Percentiles rank a stretch among this genome's conserved stretches.
Evolutionary conservation across 2,888 invertebrate genomes (phyloP).

Genomic region (Eurois occulta): DNA sequence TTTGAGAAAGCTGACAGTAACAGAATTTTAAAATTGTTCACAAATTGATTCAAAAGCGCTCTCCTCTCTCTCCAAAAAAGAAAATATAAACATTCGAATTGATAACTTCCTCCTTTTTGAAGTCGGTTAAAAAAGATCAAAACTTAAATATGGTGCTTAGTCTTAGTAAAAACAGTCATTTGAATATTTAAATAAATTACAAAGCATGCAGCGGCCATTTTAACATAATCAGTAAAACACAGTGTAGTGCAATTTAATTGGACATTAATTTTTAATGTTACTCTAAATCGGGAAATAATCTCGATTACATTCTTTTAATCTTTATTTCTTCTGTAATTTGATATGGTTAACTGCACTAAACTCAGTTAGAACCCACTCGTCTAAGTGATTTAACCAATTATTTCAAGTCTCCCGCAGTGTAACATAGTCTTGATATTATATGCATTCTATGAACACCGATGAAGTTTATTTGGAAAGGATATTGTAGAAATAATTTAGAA

Average conservation of each 20-base stretch:
- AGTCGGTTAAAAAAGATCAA: no score
- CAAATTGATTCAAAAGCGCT: not conserved
- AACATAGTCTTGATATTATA: constrained; percentile 66
- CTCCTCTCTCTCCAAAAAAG: not conserved
- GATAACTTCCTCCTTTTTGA: no score
- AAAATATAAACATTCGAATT: no score
- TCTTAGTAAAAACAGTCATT: not conserved
- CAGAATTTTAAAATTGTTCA: not conserved
- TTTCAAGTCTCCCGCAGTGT: constrained; percentile 78
- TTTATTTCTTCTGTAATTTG: constrained; percentile 46
- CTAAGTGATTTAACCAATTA: constrained; percentile 78
- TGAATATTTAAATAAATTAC: not conserved
- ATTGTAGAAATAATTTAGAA: not conserved
- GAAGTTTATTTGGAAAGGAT: constrained; percentile 22
- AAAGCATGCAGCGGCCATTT: not conserved
- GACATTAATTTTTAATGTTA: constrained; percentile 32
- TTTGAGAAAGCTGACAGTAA: not conserved
- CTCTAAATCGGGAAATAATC: constrained; percentile 38
- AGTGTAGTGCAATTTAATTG: constrained; percentile 44
- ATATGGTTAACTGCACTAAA: constrained; percentile 44
- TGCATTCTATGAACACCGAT: constrained; percentile 28
- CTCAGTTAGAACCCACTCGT: constrained; percentile 39
- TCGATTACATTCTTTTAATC: constrained; percentile 45
- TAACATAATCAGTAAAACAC: constrained; percentile 16
- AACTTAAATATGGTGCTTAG: not conserved